Evolutionary conservation across 2,113 vertebrate species (phyloP), one percentile per base, ranked within the genome.

Genomic region (Carassius carassius): DNA sequence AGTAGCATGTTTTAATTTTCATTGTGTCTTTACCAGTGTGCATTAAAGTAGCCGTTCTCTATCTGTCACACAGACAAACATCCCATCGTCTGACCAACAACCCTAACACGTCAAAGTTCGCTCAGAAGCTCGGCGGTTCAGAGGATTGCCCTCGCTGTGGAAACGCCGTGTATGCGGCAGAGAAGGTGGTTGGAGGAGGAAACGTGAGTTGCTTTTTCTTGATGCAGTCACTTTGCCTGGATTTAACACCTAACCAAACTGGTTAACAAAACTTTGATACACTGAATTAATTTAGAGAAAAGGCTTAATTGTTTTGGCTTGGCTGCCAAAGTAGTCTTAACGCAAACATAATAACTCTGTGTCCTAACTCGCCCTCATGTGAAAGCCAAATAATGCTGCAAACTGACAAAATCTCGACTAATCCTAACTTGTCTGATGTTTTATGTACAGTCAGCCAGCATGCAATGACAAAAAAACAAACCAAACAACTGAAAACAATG

Each of bases 141-240:
- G 97, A 99, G 0, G 93, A 94, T 23, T 99, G 98, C 81, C 96
- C 97, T 1, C 96, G 98, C 41, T 99, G 98, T 23, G 93, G 91
- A 11, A 96, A 94, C 47, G 94, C 95, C 0, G 98, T 99, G 60
- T 99, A 97, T 1, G 97, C 97, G 0, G 97, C 98, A 0, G 98
- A 99, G 94, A 99, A 99, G 90, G 95, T 98, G 87, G 93, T 99
- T 0, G 97, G 96, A 44, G 98, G 94, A 29, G 97, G 98, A 37
- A 98, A 99, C 87, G 98, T 99, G 91, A 95, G 96, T 78, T 7
- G 1, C 0, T 65, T 29, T 67, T 67, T 69, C 29, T 35, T 32
- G 63, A 67, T 8, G 8, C 9, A 7, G 12, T 16, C 63, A 65
- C 29, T 65, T 32, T 19, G 65, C 65, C 29, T 35, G 29, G 65